Conservation (phyloP, 2,113 vertebrate species). For the Melierax canorus region DNA sequence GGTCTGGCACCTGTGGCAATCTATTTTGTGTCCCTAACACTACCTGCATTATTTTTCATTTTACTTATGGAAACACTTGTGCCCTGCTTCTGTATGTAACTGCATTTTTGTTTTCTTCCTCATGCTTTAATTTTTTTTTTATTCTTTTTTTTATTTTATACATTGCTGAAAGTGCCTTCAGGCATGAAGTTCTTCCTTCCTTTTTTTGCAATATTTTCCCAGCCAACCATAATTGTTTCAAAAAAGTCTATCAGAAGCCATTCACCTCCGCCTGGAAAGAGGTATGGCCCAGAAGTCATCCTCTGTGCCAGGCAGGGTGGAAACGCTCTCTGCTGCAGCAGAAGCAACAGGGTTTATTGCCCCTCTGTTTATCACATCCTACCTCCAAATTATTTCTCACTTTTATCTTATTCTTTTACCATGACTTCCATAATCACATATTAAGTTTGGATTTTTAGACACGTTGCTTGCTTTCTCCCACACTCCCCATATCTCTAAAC, state of each 20-base stretch:
- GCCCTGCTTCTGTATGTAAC: not conserved
- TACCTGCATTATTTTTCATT: not conserved
- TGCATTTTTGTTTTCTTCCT: not conserved
- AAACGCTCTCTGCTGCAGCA: not conserved
- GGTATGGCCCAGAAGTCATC: not conserved
- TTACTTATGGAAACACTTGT: not conserved
- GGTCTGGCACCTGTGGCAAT: not conserved
- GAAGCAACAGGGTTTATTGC: not conserved
- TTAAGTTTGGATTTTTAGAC: not conserved
- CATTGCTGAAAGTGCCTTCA: not conserved
- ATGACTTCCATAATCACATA: constrained; percentile 10
- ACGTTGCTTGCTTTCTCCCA: not conserved
- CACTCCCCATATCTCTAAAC: not conserved
- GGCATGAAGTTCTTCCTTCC: not conserved
- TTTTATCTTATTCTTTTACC: constrained; percentile 28
- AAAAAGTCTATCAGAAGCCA: not conserved
- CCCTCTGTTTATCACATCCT: constrained; percentile 23
- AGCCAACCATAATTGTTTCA: not conserved
- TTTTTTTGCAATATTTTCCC: not conserved
- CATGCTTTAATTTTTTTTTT: not conserved
- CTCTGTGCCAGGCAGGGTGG: not conserved
- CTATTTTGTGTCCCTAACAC: no score
- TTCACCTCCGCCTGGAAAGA: not conserved
- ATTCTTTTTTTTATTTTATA: not conserved
- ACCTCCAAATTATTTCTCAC: constrained; percentile 39